Evolutionary conservation across 2,797 vertebrate species (phyloP), one percentile per base, ranked within the genome.

Genomic region (Alcedo quadribrachys): DNA sequence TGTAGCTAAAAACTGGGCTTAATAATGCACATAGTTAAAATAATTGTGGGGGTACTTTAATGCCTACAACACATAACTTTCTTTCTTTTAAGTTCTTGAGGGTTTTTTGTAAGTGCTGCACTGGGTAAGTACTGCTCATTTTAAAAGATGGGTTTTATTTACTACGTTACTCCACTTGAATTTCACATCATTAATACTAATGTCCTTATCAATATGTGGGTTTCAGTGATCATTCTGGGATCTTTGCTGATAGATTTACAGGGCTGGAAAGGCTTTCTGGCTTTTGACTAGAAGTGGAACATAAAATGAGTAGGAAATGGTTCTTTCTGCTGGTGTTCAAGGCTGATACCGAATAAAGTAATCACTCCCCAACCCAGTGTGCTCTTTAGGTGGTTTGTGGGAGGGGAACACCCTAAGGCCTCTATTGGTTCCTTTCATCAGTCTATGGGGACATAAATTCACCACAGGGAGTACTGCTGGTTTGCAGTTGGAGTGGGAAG

Each of bases 371-470:
- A 78, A 10, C 9, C 25, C 60, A 33, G 55, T 27, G 4, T 90
- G 85, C 81, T 94, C 81, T 85, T 91, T 85, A 83, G 84, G 92
- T 87, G 92, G 94, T 79, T 89, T 95, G 80, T 45, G 88, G 87
- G 62, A 96, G 89, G 92, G 88, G 74, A 94, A 97, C 95, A 97
- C 97, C 98, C 98, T 71, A 17, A 92, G 95, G 94, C 94, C 92
- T 96, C 93, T 95, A 96, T 97, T 98, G 98, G 98, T 96, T 97
- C 62, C 68, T 96, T 95, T 97, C 94, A 85, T 96, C 96, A 96
- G 46, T 87, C 92, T 89, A 3, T n/a, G 62, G 37, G 94, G 92
- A 98, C 98, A 98, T 97, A 97, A 97, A 97, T 91, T 95, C 95
- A 87, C 54, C 15, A n/a, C 90, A 78, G 83, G 86, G 90, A 88